Percentiles rank a stretch among this genome's conserved stretches.
Conservation (phyloP, 2,797 vertebrate species). For the Phrynocephalus guinanensis region DNA sequence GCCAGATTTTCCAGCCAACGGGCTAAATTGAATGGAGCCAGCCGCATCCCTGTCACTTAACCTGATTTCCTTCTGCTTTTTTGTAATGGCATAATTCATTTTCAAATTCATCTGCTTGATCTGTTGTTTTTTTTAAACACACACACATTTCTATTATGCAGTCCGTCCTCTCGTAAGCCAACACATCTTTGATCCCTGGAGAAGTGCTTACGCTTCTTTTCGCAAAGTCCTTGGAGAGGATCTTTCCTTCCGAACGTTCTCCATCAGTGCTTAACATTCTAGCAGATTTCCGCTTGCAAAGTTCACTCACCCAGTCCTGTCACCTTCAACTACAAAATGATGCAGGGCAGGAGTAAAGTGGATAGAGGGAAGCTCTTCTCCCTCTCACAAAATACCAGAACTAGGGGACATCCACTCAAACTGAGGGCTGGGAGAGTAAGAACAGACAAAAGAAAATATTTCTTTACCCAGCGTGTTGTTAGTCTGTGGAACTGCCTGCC, state of each 20-base stretch:
- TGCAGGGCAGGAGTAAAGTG: too few species aligned
- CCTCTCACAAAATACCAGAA: too few species aligned
- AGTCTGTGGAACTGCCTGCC: too few species aligned
- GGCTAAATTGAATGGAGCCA: conserved; percentile 3
- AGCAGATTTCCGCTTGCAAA: not conserved
- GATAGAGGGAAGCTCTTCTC: too few species aligned
- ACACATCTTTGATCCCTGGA: too few species aligned
- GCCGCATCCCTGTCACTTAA: not conserved
- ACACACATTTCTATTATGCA: not conserved
- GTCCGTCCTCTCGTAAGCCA: not conserved
- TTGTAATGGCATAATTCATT: not conserved
- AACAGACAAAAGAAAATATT: too few species aligned
- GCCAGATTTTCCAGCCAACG: not conserved
- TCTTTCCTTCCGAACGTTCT: too few species aligned
- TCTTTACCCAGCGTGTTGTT: too few species aligned
- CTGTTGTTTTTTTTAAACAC: not conserved
- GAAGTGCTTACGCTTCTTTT: too few species aligned
- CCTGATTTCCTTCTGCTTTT: not conserved
- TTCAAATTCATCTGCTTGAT: not conserved
- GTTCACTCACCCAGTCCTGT: not conserved
- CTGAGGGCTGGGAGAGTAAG: too few species aligned
- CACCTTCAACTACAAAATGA: too few species aligned
- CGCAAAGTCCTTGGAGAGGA: not conserved
- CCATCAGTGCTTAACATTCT: not conserved
- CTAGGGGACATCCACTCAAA: too few species aligned